These are phyloP conservation scores for Bostrychus sinensis DNA, from an alignment of 2,113 vertebrate genomes.

Conservation along the genomic window DNA sequence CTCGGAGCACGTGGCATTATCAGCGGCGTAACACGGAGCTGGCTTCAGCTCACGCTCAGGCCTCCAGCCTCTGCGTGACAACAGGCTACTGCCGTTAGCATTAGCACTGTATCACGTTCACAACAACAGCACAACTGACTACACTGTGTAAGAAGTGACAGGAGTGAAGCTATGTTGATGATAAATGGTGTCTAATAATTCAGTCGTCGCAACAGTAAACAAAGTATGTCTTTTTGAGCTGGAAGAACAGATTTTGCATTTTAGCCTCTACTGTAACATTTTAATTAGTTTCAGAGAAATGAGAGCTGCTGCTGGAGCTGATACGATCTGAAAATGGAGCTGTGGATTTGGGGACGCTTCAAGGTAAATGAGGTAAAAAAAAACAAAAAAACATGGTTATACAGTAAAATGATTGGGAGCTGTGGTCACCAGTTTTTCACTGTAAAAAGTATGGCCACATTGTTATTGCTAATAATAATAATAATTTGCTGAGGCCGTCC, in stretches of 20 bases:
- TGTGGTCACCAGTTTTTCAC: too few relatives aligned
- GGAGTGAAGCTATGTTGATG: too few relatives aligned
- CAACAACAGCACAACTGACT: constrained; percentile 5
- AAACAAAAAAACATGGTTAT: background rate
- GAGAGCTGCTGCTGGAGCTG: background rate
- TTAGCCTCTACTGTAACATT: background rate
- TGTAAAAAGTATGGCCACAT: too few relatives aligned
- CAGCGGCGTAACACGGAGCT: too few relatives aligned
- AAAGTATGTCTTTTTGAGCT: background rate
- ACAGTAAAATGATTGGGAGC: too few relatives aligned
- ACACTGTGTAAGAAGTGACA: too few relatives aligned
- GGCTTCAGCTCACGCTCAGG: constrained; percentile 38
- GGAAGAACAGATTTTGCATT: background rate
- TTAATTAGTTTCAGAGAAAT: background rate
- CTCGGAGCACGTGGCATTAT: constrained; percentile 37
- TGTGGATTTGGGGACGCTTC: background rate
- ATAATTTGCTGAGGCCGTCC: too few relatives aligned
- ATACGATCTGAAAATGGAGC: background rate
- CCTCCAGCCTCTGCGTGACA: constrained; percentile 31
- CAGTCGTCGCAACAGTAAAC: too few relatives aligned
- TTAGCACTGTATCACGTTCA: constrained; percentile 16
- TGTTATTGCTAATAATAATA: too few relatives aligned
- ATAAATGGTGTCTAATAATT: background rate
- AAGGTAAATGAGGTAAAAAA: background rate
- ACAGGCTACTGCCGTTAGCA: background rate